phyloP scores from a whole-genome alignment of 2,113 vertebrate species.

The Corydoras sp. region DNA sequence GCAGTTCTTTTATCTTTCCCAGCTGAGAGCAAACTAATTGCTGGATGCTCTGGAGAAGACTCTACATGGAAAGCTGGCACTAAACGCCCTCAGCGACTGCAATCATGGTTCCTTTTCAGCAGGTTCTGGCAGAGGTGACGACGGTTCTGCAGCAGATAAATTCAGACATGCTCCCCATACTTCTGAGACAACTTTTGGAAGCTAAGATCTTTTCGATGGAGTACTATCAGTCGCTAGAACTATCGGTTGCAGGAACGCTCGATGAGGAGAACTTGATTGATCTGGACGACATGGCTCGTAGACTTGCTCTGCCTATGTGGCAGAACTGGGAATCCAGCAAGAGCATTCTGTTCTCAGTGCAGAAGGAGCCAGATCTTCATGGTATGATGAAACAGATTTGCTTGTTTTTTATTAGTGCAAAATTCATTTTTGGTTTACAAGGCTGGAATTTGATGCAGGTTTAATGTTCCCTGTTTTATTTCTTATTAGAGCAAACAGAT shows the following conservation, averaged over 20 bases:
- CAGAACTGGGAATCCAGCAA: constrained; percentile 56
- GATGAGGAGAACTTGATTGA: constrained; percentile 39
- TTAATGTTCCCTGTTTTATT: too few relatives aligned
- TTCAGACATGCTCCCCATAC: constrained; percentile 43
- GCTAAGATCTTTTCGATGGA: constrained; percentile 64
- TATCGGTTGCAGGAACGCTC: neutral
- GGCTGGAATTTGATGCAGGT: too few relatives aligned
- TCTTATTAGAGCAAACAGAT: too few relatives aligned
- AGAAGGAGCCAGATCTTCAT: neutral
- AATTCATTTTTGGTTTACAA: too few relatives aligned
- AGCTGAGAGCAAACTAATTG: too few relatives aligned
- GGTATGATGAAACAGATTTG: constrained; percentile 13
- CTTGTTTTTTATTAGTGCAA: too few relatives aligned
- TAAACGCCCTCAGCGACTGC: neutral
- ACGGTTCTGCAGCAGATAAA: constrained; percentile 49
- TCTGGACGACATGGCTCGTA: constrained; percentile 62
- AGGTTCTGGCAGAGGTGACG: constrained; percentile 61
- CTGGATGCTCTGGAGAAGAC: neutral
- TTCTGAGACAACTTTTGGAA: constrained; percentile 58
- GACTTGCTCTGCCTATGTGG: constrained; percentile 65
- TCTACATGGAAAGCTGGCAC: neutral
- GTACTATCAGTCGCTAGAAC: constrained; percentile 61
- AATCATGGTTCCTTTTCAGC: constrained; percentile 65
- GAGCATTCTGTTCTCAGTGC: constrained; percentile 21
- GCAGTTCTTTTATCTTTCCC: too few relatives aligned